Evolutionary conservation across 2,888 invertebrate species (phyloP).

Genomic region (Lasioglossum figueresi): DNA sequence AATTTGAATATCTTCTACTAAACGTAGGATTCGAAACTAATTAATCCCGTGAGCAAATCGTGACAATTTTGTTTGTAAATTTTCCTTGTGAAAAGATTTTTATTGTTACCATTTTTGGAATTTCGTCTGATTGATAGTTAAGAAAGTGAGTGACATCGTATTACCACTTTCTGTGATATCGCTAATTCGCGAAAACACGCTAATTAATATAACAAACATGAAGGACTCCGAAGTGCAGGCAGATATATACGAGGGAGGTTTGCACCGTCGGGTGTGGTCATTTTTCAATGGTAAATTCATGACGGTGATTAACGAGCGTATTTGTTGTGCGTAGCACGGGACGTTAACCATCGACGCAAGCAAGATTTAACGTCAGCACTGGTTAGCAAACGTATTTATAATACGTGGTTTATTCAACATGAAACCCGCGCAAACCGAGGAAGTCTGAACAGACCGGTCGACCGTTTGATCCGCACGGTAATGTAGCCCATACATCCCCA

Average conservation of each 20-base stretch:
- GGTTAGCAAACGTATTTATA: conserved; percentile 18
- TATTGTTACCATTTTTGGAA: not conserved
- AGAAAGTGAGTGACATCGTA: conserved; percentile 10
- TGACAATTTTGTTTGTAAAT: not conserved
- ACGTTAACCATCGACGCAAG: conserved; percentile 65
- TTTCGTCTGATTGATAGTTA: not conserved
- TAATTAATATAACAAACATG: conserved; percentile 73
- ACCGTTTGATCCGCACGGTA: not conserved
- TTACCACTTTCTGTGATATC: conserved; percentile 34
- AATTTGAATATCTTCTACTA: not conserved
- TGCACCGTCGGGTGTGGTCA: conserved; percentile 42
- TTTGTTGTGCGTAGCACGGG: conserved; percentile 48
- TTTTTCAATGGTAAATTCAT: conserved; percentile 72
- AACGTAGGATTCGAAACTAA: not conserved
- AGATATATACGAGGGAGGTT: conserved; percentile 45
- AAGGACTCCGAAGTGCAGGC: conserved; percentile 46
- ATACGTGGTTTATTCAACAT: conserved; percentile 17
- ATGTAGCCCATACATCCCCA: not conserved
- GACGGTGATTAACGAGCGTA: conserved; percentile 71
- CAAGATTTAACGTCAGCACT: conserved; percentile 49
- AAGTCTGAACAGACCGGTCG: not conserved
- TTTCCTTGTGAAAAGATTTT: not conserved
- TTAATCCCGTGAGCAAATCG: not conserved
- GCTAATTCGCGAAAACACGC: conserved; percentile 61
- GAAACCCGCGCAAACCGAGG: conserved; percentile 12